phyloP scores from a whole-genome alignment of 2,113 vertebrate genomes.

The Heptranchias perlo region DNA sequence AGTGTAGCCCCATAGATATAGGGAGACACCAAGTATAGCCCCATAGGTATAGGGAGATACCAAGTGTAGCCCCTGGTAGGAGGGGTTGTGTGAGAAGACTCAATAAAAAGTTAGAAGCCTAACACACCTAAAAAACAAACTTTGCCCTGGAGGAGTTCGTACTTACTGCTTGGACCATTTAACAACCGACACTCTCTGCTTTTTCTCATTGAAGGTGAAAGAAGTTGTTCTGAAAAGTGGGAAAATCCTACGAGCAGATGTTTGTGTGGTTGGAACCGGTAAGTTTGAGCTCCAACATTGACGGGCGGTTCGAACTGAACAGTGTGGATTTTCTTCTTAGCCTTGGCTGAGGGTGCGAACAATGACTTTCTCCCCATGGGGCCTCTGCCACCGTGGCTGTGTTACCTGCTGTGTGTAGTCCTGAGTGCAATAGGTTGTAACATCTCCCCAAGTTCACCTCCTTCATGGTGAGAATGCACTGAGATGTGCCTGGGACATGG shows the following conservation, averaged over 20 bases:
- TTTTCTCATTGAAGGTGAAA: slow-evolving; percentile 68
- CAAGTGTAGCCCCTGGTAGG: not conserved
- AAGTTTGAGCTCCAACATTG: slow-evolving; percentile 46
- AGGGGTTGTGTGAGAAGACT: too few species aligned
- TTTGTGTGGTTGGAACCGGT: slow-evolving; percentile 91
- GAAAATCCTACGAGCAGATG: slow-evolving; percentile 85
- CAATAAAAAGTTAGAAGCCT: not conserved
- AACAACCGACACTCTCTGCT: not conserved
- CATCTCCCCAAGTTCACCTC: not conserved
- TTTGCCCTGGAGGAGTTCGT: not conserved
- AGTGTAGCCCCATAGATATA: too few species aligned
- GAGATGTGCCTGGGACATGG: not conserved
- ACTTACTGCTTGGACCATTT: not conserved
- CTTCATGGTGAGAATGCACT: not conserved
- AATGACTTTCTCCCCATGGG: not conserved
- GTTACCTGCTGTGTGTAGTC: not conserved
- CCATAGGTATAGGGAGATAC: too few species aligned
- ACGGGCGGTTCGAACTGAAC: not conserved
- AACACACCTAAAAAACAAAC: not conserved
- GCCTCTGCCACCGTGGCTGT: not conserved
- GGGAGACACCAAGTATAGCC: too few species aligned
- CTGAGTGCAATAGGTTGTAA: not conserved
- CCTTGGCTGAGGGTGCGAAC: not conserved
- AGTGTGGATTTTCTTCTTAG: not conserved
- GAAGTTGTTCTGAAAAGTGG: slow-evolving; percentile 97